phyloP scores from a whole-genome alignment of 2,113 vertebrate species.

The Syngnathus scovelli region DNA sequence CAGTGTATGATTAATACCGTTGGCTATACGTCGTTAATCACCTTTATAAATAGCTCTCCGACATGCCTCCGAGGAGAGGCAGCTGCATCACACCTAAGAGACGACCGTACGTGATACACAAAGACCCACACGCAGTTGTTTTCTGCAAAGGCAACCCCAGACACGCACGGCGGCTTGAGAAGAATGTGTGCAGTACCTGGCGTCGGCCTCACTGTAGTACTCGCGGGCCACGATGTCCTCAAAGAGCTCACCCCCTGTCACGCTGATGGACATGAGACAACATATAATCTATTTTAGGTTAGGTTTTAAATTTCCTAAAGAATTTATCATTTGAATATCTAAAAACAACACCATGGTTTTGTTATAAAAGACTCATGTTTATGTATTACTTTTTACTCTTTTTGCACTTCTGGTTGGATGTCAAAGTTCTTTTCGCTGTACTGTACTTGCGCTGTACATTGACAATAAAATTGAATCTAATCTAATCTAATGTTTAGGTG shows the following conservation, averaged over 20 bases:
- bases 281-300: neutral
- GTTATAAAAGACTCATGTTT: neutral
- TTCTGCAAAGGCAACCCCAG: slow-evolving; percentile 14
- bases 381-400: no score
- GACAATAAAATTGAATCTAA: no score
- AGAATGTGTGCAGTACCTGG: slow-evolving; percentile 72
- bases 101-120: slow-evolving; percentile 42
- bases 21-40: slow-evolving; percentile 60
- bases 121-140: slow-evolving; percentile 3
- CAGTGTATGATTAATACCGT: slow-evolving; percentile 55
- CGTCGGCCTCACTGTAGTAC: slow-evolving; percentile 93
- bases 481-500: neutral
- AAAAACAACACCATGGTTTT: neutral
- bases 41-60: slow-evolving; percentile 63
- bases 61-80: slow-evolving; percentile 42
- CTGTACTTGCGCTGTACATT: no score
- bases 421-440: no score
- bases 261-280: slow-evolving; percentile 64
- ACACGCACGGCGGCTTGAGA: slow-evolving; percentile 35
- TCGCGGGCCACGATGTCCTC: slow-evolving; percentile 94
- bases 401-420: no score
- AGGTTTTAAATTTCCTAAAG: neutral
- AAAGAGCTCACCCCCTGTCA: slow-evolving; percentile 91
- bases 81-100: slow-evolving; percentile 51
- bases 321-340: no score